Evolutionary conservation across 2,113 vertebrate species (phyloP).

Genomic region (Festucalex cinctus): DNA sequence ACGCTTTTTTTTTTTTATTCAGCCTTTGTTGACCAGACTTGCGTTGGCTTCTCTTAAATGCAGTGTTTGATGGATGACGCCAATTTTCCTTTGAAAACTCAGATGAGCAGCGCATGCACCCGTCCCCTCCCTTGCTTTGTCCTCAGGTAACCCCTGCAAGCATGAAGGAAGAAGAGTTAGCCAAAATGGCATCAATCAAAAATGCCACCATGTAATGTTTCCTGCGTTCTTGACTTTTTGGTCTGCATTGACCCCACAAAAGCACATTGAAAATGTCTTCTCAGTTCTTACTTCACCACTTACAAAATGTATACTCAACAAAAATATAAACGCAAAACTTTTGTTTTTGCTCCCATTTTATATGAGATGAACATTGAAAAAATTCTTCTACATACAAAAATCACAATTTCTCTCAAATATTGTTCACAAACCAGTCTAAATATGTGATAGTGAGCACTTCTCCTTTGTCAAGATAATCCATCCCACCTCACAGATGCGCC

Average conservation of each 20-base stretch:
- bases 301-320: not conserved
- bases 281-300: slow-evolving; percentile 21
- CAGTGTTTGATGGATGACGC: slow-evolving; percentile 76
- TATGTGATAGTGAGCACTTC: too few relatives aligned
- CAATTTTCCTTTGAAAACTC: slow-evolving; percentile 75
- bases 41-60: slow-evolving; percentile 73
- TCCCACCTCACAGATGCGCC: too few relatives aligned
- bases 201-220: slow-evolving; percentile 59
- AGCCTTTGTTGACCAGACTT: slow-evolving; percentile 67
- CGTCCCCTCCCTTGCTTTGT: slow-evolving; percentile 50
- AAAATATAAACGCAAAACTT: too few relatives aligned
- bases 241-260: slow-evolving; percentile 29
- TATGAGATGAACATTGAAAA: too few relatives aligned
- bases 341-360: too few relatives aligned
- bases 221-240: slow-evolving; percentile 41
- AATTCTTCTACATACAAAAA: too few relatives aligned
- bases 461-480: too few relatives aligned
- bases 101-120: slow-evolving; percentile 71
- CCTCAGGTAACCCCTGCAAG: slow-evolving; percentile 68
- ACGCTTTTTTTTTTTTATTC: slow-evolving; percentile 66
- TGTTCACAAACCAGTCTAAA: too few relatives aligned
- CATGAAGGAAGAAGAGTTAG: slow-evolving; percentile 61
- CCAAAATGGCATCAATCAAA: slow-evolving; percentile 76
- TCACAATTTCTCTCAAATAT: too few relatives aligned
- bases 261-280: slow-evolving; percentile 20